A percentile compares a stretch with the other conserved stretches of the same genome.
phyloP scores from a whole-genome alignment of 2,888 invertebrate genomes.

The Vesta saturnalis region DNA sequence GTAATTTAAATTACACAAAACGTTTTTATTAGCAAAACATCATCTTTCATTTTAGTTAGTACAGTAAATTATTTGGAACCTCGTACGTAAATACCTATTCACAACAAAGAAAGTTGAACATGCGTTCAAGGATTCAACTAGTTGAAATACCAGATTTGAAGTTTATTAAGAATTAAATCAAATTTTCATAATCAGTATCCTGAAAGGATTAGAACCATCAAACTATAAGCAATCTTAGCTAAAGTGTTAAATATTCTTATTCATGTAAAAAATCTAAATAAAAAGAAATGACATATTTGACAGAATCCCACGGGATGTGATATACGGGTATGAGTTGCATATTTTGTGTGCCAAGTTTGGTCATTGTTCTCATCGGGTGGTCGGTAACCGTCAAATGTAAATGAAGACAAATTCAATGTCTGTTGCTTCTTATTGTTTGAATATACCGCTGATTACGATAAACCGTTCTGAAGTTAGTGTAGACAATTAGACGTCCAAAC shows the following conservation, averaged over 20 bases:
- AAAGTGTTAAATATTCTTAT: not conserved
- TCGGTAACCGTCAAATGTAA: constrained; percentile 58
- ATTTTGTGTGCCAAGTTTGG: constrained; percentile 53
- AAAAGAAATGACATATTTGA: not conserved
- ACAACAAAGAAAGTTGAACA: too few relatives aligned
- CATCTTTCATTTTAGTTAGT: too few relatives aligned
- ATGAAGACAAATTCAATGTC: constrained; percentile 63
- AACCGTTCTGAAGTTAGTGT: constrained; percentile 50
- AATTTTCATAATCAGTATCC: too few relatives aligned
- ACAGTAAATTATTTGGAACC: too few relatives aligned
- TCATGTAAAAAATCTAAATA: not conserved
- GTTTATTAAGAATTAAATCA: too few relatives aligned
- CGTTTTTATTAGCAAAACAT: too few relatives aligned
- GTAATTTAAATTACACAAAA: too few relatives aligned
- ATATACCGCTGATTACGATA: constrained; percentile 56
- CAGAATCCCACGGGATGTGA: constrained; percentile 21
- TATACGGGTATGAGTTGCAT: constrained; percentile 31
- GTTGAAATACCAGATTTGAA: too few relatives aligned
- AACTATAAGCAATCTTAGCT: too few relatives aligned
- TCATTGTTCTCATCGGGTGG: constrained; percentile 61
- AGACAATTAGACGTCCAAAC: constrained; percentile 46
- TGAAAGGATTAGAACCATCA: too few relatives aligned
- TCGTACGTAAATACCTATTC: too few relatives aligned
- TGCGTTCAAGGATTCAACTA: too few relatives aligned
- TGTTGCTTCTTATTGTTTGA: constrained; percentile 50